These are phyloP conservation scores for Philaenus spumarius DNA, from an alignment of 1,140 invertebrate genomes.

Conservation along the genomic window DNA sequence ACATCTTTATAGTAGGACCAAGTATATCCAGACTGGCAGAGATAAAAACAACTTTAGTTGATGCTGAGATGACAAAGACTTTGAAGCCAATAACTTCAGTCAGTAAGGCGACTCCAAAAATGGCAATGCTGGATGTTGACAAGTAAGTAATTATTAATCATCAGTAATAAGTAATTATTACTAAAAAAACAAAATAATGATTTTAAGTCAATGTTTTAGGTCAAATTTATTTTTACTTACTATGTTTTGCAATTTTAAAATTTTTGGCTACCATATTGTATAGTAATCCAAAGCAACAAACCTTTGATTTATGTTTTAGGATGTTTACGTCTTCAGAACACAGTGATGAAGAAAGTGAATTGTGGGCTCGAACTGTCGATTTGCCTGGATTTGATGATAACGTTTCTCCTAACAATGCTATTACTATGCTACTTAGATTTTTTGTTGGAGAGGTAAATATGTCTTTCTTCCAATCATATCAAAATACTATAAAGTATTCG, in stretches of 20 bases:
- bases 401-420: slow-evolving; percentile 67
- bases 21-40: slow-evolving; percentile 39
- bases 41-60: slow-evolving; percentile 42
- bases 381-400: slow-evolving; percentile 80
- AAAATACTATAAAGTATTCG: too few relatives aligned
- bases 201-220: too few relatives aligned
- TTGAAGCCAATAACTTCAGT: background rate
- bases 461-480: too few relatives aligned
- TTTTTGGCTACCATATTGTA: too few relatives aligned
- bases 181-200: too few relatives aligned
- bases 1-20: slow-evolving; percentile 31
- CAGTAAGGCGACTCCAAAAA: slow-evolving; percentile 23
- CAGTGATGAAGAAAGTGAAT: slow-evolving; percentile 67
- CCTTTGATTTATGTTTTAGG: slow-evolving; percentile 30
- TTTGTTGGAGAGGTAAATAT: slow-evolving; percentile 56
- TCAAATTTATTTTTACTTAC: too few relatives aligned
- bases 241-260: too few relatives aligned
- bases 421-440: slow-evolving; percentile 62
- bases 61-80: slow-evolving; percentile 31
- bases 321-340: slow-evolving; percentile 57
- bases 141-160: slow-evolving; percentile 20
- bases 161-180: too few relatives aligned
- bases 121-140: slow-evolving; percentile 29
- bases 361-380: slow-evolving; percentile 65
- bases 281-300: too few relatives aligned